A percentile compares a stretch with the other conserved stretches of the same genome.
phyloP scores from a whole-genome alignment of 2,888 invertebrate genomes.

The Leptopilina drosophilae region DNA sequence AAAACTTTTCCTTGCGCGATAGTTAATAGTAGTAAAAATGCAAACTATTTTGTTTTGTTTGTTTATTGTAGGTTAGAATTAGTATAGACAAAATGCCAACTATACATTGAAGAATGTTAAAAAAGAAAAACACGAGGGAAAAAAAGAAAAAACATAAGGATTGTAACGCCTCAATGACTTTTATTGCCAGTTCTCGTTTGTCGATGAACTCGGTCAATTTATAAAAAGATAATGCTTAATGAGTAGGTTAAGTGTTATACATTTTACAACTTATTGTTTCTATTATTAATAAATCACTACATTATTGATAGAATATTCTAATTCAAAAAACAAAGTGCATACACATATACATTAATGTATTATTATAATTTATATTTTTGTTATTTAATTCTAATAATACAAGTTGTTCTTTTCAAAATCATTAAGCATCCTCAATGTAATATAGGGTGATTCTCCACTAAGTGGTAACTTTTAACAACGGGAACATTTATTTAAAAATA shows the following conservation, averaged over 20 bases:
- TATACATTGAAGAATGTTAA: conserved; percentile 5
- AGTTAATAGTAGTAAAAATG: neutral
- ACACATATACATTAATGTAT: too few species aligned
- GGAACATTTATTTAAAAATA: too few species aligned
- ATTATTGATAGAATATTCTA: neutral
- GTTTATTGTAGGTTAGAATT: neutral
- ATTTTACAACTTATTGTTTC: neutral
- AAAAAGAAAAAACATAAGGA: conserved; percentile 1
- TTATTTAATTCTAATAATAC: too few species aligned
- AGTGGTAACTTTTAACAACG: too few species aligned
- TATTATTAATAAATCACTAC: conserved; percentile 1
- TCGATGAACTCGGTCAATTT: conserved; percentile 25
- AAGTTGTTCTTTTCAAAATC: too few species aligned
- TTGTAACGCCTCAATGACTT: conserved; percentile 25
- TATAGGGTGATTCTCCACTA: too few species aligned
- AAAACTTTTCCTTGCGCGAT: conserved; percentile 5
- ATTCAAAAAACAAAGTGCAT: neutral
- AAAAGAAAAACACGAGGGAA: neutral
- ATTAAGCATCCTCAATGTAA: too few species aligned
- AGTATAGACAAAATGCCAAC: neutral
- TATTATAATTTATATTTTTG: too few species aligned
- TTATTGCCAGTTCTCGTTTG: conserved; percentile 14
- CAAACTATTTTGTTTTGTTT: neutral
- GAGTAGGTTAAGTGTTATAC: conserved; percentile 19
- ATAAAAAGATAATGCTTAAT: conserved; percentile 1